Evolutionary conservation across 2,888 invertebrate genomes (phyloP), one percentile per base, ranked within the genome.

Genomic region (Phymatocera aterrima): DNA sequence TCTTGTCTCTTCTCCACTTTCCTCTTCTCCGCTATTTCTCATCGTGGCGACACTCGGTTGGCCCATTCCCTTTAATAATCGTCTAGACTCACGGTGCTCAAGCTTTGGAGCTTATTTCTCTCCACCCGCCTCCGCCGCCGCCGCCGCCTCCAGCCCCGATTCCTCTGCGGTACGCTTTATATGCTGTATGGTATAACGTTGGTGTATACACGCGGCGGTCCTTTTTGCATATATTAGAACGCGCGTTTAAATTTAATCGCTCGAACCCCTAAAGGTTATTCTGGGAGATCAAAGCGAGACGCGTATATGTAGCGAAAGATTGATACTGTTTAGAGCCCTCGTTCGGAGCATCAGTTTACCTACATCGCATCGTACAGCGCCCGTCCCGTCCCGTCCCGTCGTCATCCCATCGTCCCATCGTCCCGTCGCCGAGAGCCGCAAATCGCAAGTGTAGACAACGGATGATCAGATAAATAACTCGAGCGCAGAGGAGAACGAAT

Each of bases 271-370:
- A 80, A 75, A n/a, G 43, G 85, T 85, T 88, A 88, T 87, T 87
- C 86, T 86, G 79, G 83, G 85, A 88, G 87, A 88, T 88, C 87
- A 88, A 88, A 88, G 88, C 83, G 81, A 83, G 82, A 80, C 68
- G 79, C 43, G 1, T 6, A 43, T 43, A 6, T 28, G 8, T 31
- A 18, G 75, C 80, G 82, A 81, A 83, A 86, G 88, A 88, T 88
- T 88, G 87, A 88, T 87, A 87, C 83, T 84, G 82, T 81, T 83
- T 80, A 79, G 82, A 81, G 18, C 51, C 74, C 46, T 46, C 70
- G 70, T 24, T 48, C 37, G 24, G 74, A n/a, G n/a, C n/a, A n/a
- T 54, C 54, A 51, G 31, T 54, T 40, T 24, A 10, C 54, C 54
- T 31, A 21, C 54, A 18, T 48, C n/a, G 46, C 28, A 24, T n/a